phyloP scores from a whole-genome alignment of 2,888 invertebrate species.

The Bhutanitis thaidina region DNA sequence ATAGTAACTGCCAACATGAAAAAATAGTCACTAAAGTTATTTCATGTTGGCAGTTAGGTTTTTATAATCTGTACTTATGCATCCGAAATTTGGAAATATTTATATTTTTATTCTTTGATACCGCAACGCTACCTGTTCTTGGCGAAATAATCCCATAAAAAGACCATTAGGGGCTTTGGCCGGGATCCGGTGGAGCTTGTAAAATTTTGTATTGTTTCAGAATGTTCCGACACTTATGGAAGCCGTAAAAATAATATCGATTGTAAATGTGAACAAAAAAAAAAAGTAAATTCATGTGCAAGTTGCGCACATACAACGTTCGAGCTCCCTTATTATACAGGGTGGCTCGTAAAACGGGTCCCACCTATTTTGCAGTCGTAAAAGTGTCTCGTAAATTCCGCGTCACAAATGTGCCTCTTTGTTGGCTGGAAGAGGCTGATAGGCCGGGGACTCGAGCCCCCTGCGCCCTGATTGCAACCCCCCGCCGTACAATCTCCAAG shows the following conservation, averaged over 20 bases:
- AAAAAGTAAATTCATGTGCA: slow-evolving; percentile 1
- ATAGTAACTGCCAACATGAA: no score
- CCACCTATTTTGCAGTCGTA: slow-evolving; percentile 75
- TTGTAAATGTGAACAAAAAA: slow-evolving; percentile 7
- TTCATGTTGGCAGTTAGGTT: no score
- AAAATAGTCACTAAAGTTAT: no score
- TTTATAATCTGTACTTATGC: no score
- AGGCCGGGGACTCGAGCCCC: slow-evolving; percentile 26
- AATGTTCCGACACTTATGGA: slow-evolving; percentile 3
- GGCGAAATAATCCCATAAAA: slow-evolving; percentile 5
- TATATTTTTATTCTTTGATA: neutral
- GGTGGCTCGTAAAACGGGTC: slow-evolving; percentile 61
- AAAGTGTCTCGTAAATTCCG: slow-evolving; percentile 71
- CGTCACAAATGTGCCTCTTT: slow-evolving; percentile 68
- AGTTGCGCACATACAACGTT: neutral
- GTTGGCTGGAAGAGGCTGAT: slow-evolving; percentile 47
- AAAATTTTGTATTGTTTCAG: slow-evolving; percentile 14
- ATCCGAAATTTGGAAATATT: neutral
- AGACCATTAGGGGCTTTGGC: neutral
- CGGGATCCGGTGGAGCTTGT: neutral
- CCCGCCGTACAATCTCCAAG: slow-evolving; percentile 39
- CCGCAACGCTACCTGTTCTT: slow-evolving; percentile 5
- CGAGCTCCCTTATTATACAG: slow-evolving; percentile 50
- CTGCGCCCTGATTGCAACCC: slow-evolving; percentile 30
- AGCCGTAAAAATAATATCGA: slow-evolving; percentile 14